A percentile compares a stretch with the other conserved stretches of the same genome.
These are phyloP conservation scores for Elephas maximus DNA, from an alignment of 2,113 vertebrate genomes.

Conservation along the genomic window DNA sequence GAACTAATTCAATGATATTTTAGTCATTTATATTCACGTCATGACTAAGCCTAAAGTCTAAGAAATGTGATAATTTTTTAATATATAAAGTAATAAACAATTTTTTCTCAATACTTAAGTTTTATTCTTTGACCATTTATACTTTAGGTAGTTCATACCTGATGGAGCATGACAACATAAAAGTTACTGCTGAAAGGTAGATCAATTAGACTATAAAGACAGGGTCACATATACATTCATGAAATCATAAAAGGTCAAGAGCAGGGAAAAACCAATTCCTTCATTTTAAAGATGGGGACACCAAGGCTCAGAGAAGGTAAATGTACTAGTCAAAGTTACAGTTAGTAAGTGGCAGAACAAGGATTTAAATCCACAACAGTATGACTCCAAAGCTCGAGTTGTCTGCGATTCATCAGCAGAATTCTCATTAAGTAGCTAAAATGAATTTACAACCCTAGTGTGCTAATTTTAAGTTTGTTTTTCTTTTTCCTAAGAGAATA, in stretches of 20 bases:
- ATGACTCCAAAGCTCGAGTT: neutral
- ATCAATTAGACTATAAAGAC: neutral
- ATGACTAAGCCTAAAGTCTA: neutral
- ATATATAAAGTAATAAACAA: slow-evolving; percentile 10
- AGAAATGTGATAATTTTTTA: neutral
- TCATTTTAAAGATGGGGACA: neutral
- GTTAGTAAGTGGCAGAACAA: neutral
- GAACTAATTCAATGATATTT: neutral
- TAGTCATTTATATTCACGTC: neutral
- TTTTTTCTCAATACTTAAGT: slow-evolving; percentile 20
- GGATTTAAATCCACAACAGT: neutral
- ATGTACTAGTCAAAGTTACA: neutral
- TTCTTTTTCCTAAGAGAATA: slow-evolving; percentile 38
- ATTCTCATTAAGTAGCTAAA: neutral
- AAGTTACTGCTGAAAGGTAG: neutral
- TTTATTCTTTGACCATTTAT: neutral
- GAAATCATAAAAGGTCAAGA: neutral
- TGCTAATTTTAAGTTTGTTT: neutral
- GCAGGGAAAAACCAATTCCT: neutral
- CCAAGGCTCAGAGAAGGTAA: slow-evolving; percentile 30
- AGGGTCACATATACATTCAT: neutral
- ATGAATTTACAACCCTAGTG: neutral
- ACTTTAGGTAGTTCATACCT: neutral
- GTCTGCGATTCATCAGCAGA: neutral
- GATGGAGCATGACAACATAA: neutral